Evolutionary conservation across 2,797 vertebrate species (phyloP).

Genomic region (Labeo calbasu): DNA sequence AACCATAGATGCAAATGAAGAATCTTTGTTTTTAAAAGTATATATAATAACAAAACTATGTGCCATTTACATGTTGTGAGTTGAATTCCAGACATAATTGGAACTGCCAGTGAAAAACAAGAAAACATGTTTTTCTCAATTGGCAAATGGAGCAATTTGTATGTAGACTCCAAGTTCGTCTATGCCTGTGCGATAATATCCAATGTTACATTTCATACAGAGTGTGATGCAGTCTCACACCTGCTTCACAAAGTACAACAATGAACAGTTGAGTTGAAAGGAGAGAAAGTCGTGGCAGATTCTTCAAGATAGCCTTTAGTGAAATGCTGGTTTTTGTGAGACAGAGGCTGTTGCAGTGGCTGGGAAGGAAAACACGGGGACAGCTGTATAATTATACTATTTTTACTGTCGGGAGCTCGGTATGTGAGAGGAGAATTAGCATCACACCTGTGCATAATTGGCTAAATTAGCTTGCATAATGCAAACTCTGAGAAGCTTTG

Average conservation of each 20-base stretch:
- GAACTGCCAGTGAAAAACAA: background rate
- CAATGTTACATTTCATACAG: slow-evolving; percentile 24
- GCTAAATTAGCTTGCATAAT: slow-evolving; percentile 83
- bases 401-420: slow-evolving; percentile 80
- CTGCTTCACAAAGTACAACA: slow-evolving; percentile 54
- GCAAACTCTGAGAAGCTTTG: slow-evolving; percentile 77
- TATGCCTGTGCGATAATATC: slow-evolving; percentile 15
- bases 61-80: background rate
- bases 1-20: background rate
- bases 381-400: slow-evolving; percentile 84
- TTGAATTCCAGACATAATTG: background rate
- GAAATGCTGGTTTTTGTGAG: slow-evolving; percentile 57
- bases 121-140: background rate
- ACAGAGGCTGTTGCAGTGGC: slow-evolving; percentile 63
- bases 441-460: slow-evolving; percentile 87
- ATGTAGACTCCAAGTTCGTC: slow-evolving; percentile 9
- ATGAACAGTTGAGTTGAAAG: slow-evolving; percentile 44
- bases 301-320: slow-evolving; percentile 55
- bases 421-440: slow-evolving; percentile 82
- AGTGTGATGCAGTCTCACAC: slow-evolving; percentile 34
- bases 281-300: slow-evolving; percentile 53
- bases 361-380: slow-evolving; percentile 69
- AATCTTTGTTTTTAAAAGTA: background rate
- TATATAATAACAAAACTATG: background rate
- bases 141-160: slow-evolving; percentile 29